phyloP scores from a whole-genome alignment of 2,113 vertebrate genomes.

The Brachyhypopomus occidentalis region DNA sequence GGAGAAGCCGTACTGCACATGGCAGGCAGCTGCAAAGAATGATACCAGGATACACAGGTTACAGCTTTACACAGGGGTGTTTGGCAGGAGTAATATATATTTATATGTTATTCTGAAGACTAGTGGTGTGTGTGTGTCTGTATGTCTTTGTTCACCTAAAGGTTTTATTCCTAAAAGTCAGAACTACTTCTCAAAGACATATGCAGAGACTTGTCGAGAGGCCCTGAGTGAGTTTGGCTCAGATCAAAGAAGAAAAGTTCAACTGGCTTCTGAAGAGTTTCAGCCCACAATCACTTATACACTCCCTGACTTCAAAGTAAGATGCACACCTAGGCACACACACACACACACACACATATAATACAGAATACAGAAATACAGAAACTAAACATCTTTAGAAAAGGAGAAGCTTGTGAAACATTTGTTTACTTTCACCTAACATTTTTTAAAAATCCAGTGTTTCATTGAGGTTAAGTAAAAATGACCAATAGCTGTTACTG shows the following conservation, averaged over 20 bases:
- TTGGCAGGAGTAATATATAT: too few relatives aligned
- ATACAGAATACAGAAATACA: not conserved
- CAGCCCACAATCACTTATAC: slow-evolving; percentile 32
- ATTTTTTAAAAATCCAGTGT: too few relatives aligned
- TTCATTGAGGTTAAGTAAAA: not conserved
- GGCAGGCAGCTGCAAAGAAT: slow-evolving; percentile 61
- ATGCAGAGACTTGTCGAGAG: slow-evolving; percentile 67
- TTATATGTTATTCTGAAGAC: too few relatives aligned
- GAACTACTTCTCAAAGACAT: slow-evolving; percentile 77
- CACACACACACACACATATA: slow-evolving; percentile 7
- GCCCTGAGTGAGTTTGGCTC: slow-evolving; percentile 63
- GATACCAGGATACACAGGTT: slow-evolving; percentile 81
- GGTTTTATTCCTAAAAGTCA: slow-evolving; percentile 73
- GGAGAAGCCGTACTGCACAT: slow-evolving; percentile 37
- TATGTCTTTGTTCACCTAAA: slow-evolving; percentile 46
- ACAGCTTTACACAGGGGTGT: not conserved
- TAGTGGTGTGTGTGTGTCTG: not conserved
- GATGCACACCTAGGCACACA: not conserved
- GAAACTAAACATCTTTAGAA: too few relatives aligned
- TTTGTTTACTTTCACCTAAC: too few relatives aligned
- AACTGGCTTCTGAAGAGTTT: slow-evolving; percentile 21
- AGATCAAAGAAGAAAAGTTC: slow-evolving; percentile 49
- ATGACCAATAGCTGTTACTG: slow-evolving; percentile 20
- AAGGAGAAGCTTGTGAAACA: too few relatives aligned
- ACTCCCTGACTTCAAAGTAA: slow-evolving; percentile 55